Evolutionary conservation across 30 jellyfish, hydroid and myxozoan species (phyloP), one percentile per base, ranked within the genome.

Genomic region (Sanderia malayensis): DNA sequence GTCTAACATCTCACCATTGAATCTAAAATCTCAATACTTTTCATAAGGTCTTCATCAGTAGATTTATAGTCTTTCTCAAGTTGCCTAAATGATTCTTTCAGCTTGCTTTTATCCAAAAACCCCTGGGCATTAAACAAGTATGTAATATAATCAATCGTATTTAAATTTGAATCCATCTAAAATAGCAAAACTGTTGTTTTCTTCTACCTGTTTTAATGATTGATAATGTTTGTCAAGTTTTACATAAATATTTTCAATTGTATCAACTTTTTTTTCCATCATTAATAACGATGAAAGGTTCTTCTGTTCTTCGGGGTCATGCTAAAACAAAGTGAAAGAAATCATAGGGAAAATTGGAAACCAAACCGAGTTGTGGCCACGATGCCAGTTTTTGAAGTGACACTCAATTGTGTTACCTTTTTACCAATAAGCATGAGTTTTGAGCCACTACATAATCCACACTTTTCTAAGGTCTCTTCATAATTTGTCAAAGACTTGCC

Each of bases 371-470:
- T n/a, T n/a, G n/a, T n/a, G n/a, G n/a, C n/a, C n/a, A n/a, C n/a
- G n/a, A n/a, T n/a, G n/a, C n/a, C n/a, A n/a, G n/a, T n/a, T n/a
- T n/a, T n/a, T n/a, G n/a, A n/a, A n/a, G n/a, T n/a, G n/a, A n/a
- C n/a, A n/a, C n/a, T n/a, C n/a, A n/a, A n/a, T n/a, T n/a, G n/a
- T n/a, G n/a, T n/a, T 41, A 61, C 90, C 90, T 67, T 79, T 58
- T 49, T 79, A 32, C 90, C 90, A 31, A 79, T 66, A 46, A 79
- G 75, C 76, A 79, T 47, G 4, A 79, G 65, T 31, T 79, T 79
- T 29, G 90, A 68, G 28, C 90, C 90, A 79, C 66, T 79, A 17
- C 32, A 47, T 2, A 79, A 18, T 8, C 82, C 70, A 66, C 37
- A 27, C 3, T 66, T 76, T 2, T 20, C 9, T 34, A 66, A 71